Base-by-base conservation (phyloP, 2,113 vertebrate species). In the Dicrurus megarhynchus region DNA sequence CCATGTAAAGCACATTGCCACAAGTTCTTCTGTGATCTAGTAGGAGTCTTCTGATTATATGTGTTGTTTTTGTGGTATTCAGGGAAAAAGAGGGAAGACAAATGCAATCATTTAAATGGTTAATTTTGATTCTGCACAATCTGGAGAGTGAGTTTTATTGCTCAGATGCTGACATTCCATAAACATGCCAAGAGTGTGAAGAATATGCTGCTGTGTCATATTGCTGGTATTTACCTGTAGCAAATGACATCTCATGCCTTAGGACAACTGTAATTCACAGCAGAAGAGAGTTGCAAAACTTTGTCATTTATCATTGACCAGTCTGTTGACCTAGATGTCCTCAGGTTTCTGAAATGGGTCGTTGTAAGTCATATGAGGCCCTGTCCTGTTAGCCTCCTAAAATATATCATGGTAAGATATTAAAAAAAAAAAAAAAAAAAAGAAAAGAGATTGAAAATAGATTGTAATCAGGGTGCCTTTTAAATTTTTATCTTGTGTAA, bases 331-430 rank as follows among this genome's bases (percentile, higher is more conserved):
- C 30, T 80, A 21, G 9, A 35, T 68, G 32, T 80, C 46, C 39
- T 53, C 30, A 33, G 60, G 27, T 65, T 78, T 96, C 90, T 80
- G 19, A 69, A 85, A 9, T 4, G 33, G 22, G 30, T 42, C 26
- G 92, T 93, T 96, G 35, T 75, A 96, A 95, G 85, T 97, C 44
- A n/a, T 68, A 71, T 46, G 90, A 90, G 85, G 93, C 96, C 97
- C 96, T 97, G 97, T 97, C 73, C 96, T 95, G 96, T 94, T 75
- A 46, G 16, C 17, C 50, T 21, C n/a, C 84, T 71, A 35, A 95
- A 91, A 73, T 76, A 26, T 61, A 42, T 24, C 19, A 59, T 16
- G 4, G 9, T 84, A 75, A 64, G 19, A 23, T 15, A 11, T 11
- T 50, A 17, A 69, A 17, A 53, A 10, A 26, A 47, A 52, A 22